Percentiles rank a stretch among this genome's conserved stretches.
These are phyloP conservation scores for Temnothorax curvispinosus DNA, from an alignment of 1,140 invertebrate species.

Conservation along the genomic window DNA sequence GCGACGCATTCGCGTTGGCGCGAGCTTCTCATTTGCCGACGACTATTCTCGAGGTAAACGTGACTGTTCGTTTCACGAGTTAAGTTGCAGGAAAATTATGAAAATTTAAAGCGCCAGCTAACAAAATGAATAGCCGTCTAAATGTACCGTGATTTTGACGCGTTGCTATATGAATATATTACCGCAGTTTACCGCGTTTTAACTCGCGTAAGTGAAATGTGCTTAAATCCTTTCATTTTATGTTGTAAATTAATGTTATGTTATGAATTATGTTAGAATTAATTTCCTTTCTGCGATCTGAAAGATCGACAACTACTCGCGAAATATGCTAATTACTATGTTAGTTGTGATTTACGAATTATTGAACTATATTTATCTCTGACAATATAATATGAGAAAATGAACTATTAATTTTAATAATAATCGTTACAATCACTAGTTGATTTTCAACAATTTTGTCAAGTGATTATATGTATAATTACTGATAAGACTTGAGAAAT, in stretches of 20 bases:
- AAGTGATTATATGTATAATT: background rate
- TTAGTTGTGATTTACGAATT: background rate
- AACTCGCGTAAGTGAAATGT: background rate
- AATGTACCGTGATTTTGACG: background rate
- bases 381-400: background rate
- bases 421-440: background rate
- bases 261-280: background rate
- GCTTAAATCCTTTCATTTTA: background rate
- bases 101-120: conserved; percentile 4
- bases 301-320: too few species aligned
- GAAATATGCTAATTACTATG: background rate
- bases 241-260: too few species aligned
- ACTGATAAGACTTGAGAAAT: background rate
- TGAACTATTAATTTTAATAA: background rate
- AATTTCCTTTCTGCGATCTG: background rate
- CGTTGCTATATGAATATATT: background rate
- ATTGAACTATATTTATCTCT: background rate
- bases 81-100: background rate
- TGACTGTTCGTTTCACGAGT: background rate
- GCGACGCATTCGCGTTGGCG: too few species aligned
- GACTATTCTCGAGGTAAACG: background rate
- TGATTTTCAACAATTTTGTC: background rate
- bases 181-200: background rate
- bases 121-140: background rate
- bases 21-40: background rate